Evolutionary conservation across 1,140 invertebrate species (phyloP).

Genomic region (Drosophila bocki): DNA sequence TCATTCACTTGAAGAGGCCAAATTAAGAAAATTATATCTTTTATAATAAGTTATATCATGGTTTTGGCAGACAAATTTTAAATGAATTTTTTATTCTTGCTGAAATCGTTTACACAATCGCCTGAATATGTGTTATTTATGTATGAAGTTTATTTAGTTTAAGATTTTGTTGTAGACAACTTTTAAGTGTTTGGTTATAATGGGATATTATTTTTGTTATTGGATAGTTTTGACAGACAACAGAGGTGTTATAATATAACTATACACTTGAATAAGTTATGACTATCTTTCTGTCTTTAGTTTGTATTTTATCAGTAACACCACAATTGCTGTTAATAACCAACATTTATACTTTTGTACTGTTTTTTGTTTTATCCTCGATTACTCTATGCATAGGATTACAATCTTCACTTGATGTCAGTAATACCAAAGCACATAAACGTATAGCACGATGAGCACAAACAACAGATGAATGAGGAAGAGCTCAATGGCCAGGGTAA

Average conservation of each 20-base stretch:
- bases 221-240: not conserved
- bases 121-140: not conserved
- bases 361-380: not conserved
- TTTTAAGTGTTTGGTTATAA: not conserved
- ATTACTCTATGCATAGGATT: not conserved
- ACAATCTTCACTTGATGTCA: conserved; percentile 2
- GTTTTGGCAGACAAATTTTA: not conserved
- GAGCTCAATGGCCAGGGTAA: conserved; percentile 76
- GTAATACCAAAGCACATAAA: conserved; percentile 78
- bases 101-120: not conserved
- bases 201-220: not conserved
- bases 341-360: not conserved
- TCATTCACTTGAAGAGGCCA: not conserved
- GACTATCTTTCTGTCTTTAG: not conserved
- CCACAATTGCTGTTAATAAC: not conserved
- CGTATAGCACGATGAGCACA: conserved; percentile 71
- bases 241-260: too few species aligned
- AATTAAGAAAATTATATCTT: not conserved
- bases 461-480: conserved; percentile 79
- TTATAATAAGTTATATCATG: not conserved
- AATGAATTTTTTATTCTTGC: not conserved
- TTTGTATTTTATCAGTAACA: not conserved
- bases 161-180: not conserved
- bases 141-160: too few species aligned
- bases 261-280: not conserved